Evolutionary conservation across 2,797 vertebrate genomes (phyloP), one percentile per base, ranked within the genome.

Genomic region (Holocentrus rufus): DNA sequence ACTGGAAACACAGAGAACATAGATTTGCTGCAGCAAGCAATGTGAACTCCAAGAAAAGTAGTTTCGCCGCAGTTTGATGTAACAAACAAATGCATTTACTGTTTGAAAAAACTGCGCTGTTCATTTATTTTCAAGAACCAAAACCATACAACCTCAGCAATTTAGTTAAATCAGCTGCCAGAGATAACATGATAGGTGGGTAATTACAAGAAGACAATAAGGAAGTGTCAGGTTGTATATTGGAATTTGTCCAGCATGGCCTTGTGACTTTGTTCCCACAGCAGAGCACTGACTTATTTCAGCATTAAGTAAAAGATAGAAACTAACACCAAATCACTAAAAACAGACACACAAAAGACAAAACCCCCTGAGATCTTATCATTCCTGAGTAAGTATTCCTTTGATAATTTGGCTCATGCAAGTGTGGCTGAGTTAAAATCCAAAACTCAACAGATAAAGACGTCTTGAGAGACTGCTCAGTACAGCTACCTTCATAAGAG

Each of bases 401-500:
- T 10, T 46, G 27, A 18, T 34, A 39, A 2, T 50, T 70, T 62
- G 7, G 9, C 46, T 52, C 23, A 15, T 7, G 27, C 17, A 44
- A 2, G 27, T 49, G 14, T 5, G 17, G 30, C 44, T 36, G 5
- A 81, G 20, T 8, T 55, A 13, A 66, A n/a, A n/a, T n/a, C n/a
- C n/a, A 10, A 39, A 39, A 39, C 36, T 39, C 36, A 39, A 39
- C 11, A 39, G 36, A 56, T 13, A 69, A 17, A 8, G 4, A 7
- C 66, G 76, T n/a, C n/a, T 11, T 14, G 13, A n/a, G 2, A 9
- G 31, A 20, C 57, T 39, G 2, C 36, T 39, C 2, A 57, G 14
- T 56, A 68, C 15, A 20, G 9, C 5, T 90, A 90, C 91, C 91
- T 87, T 85, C 66, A 83, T 76, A 68, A 55, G 69, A 67, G 36